A percentile compares a stretch with the other conserved stretches of the same genome.
phyloP scores from a whole-genome alignment of 2,888 invertebrate genomes.

The Cephus spinipes region DNA sequence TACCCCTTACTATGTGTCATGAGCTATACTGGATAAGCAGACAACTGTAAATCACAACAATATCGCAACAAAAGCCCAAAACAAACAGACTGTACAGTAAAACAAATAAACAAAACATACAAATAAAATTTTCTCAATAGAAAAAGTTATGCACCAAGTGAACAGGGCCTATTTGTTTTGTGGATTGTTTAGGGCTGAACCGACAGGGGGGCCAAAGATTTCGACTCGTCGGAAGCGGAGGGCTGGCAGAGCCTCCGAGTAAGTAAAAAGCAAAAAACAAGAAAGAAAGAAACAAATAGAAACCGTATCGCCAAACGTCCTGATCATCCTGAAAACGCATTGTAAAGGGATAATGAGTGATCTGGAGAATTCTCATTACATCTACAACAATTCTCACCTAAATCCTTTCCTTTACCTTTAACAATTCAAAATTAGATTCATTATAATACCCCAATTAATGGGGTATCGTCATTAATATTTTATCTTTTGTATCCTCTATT shows the following conservation, averaged over 20 bases:
- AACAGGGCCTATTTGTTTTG: slow-evolving; percentile 64
- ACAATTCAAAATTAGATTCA: not conserved
- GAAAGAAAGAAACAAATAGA: not conserved
- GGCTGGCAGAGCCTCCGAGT: slow-evolving; percentile 67
- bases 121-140: slow-evolving; percentile 26
- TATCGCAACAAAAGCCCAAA: slow-evolving; percentile 2
- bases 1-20: not conserved
- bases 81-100: slow-evolving; percentile 2
- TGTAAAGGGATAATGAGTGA: not conserved
- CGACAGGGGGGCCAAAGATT: slow-evolving; percentile 72
- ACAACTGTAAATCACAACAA: not conserved
- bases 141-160: slow-evolving; percentile 48
- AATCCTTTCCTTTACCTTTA: not conserved
- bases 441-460: not conserved
- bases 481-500: not conserved
- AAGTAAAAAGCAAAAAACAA: slow-evolving; percentile 55
- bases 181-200: slow-evolving; percentile 73
- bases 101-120: slow-evolving; percentile 1
- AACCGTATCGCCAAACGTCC: not conserved
- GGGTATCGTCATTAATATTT: not conserved
- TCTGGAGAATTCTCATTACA: not conserved
- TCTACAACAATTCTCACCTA: not conserved
- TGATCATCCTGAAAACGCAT: not conserved
- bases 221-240: slow-evolving; percentile 69
- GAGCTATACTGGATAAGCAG: not conserved